These are phyloP conservation scores for Uloborus diversus DNA, from an alignment of 1,140 invertebrate species.

Conservation along the genomic window DNA sequence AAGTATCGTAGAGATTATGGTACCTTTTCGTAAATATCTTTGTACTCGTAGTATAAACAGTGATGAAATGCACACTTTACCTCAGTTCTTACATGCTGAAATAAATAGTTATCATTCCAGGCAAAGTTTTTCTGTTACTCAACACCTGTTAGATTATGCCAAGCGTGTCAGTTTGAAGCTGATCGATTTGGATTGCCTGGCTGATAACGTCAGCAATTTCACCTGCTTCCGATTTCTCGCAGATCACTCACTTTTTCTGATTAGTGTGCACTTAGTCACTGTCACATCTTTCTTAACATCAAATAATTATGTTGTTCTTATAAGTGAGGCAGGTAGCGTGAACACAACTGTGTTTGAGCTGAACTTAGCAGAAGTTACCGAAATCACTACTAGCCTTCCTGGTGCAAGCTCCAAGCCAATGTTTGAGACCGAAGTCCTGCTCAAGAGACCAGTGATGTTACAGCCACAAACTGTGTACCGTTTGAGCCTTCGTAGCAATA, in stretches of 20 bases:
- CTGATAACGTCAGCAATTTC: conserved; percentile 49
- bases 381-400: conserved; percentile 50
- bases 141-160: conserved; percentile 44
- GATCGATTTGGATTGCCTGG: conserved; percentile 38
- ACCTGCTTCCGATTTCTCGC: conserved; percentile 46
- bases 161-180: conserved; percentile 43
- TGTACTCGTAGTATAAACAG: conserved; percentile 45
- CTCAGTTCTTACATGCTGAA: conserved; percentile 49
- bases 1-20: conserved; percentile 49
- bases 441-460: conserved; percentile 39
- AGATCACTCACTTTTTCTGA: conserved; percentile 38
- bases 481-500: conserved; percentile 43
- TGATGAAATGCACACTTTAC: conserved; percentile 43
- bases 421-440: conserved; percentile 46
- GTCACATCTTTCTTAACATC: conserved; percentile 44
- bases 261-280: conserved; percentile 48
- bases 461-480: conserved; percentile 45
- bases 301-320: conserved; percentile 51
- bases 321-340: conserved; percentile 32
- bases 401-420: conserved; percentile 49
- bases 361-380: conserved; percentile 48
- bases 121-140: conserved; percentile 49
- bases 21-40: conserved; percentile 46
- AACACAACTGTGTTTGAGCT: conserved; percentile 43
- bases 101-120: conserved; percentile 50